phyloP scores from a whole-genome alignment of 2,888 invertebrate species.

The Habroteleia sp. region DNA sequence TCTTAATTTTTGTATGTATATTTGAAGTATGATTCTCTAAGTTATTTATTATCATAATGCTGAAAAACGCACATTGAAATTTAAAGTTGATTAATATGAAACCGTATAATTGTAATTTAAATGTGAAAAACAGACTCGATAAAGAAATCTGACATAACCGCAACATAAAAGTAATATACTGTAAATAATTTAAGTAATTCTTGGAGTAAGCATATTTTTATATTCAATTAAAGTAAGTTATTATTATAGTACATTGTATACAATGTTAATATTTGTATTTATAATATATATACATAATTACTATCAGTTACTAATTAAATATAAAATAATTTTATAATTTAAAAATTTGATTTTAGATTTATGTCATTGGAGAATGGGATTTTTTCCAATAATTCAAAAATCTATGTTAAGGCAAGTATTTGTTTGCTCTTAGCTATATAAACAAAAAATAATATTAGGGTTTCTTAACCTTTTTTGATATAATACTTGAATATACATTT shows the following conservation, averaged over 20 bases:
- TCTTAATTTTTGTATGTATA: constrained; percentile 43
- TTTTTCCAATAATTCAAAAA: constrained; percentile 48
- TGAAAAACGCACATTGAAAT: too few species aligned
- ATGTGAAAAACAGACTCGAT: constrained; percentile 14
- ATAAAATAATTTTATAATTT: neutral
- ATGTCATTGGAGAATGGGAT: constrained; percentile 46
- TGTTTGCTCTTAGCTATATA: neutral
- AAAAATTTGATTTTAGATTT: constrained; percentile 33
- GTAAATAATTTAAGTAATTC: constrained; percentile 28
- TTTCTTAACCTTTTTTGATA: too few species aligned
- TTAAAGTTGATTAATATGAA: constrained; percentile 19
- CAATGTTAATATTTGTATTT: too few species aligned
- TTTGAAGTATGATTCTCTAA: constrained; percentile 18
- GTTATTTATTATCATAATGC: constrained; percentile 8
- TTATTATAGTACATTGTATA: neutral
- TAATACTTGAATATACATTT: constrained; percentile 5
- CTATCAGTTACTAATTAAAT: too few species aligned
- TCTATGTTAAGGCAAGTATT: constrained; percentile 46
- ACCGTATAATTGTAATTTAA: constrained; percentile 15
- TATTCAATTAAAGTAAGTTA: constrained; percentile 11
- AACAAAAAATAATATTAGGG: constrained; percentile 2
- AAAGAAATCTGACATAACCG: constrained; percentile 57
- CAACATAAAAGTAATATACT: constrained; percentile 48
- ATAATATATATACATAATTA: too few species aligned
- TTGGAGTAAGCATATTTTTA: constrained; percentile 5